These are phyloP conservation scores for Ahaetulla prasina DNA, from an alignment of 2,113 vertebrate genomes.

Conservation along the genomic window DNA sequence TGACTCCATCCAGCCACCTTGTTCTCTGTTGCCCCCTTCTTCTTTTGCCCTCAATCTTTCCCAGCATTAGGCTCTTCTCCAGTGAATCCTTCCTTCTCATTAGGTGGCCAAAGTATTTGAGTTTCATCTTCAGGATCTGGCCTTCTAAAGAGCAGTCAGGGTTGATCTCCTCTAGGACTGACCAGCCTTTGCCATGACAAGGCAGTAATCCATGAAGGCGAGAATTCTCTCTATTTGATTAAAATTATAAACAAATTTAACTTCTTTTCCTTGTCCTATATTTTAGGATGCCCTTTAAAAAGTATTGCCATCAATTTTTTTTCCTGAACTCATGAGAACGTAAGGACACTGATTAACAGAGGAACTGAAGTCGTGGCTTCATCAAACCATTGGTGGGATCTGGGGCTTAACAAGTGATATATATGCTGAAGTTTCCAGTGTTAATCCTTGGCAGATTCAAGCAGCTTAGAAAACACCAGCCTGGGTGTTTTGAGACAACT, in stretches of 20 bases:
- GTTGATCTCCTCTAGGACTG: too few relatives aligned
- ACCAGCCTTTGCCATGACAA: too few relatives aligned
- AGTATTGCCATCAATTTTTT: too few relatives aligned
- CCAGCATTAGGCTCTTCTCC: too few relatives aligned
- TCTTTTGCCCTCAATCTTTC: too few relatives aligned
- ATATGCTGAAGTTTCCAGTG: background rate
- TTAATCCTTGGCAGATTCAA: background rate
- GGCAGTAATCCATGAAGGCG: too few relatives aligned
- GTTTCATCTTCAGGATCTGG: too few relatives aligned
- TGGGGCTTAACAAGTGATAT: background rate
- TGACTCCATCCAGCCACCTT: too few relatives aligned
- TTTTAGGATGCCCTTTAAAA: background rate
- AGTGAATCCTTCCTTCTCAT: too few relatives aligned
- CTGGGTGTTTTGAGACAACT: background rate
- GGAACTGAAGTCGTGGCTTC: background rate
- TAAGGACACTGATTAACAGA: background rate
- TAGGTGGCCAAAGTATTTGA: too few relatives aligned
- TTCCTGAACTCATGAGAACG: background rate
- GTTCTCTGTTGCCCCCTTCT: too few relatives aligned
- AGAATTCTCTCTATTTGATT: background rate
- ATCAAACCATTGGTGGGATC: background rate
- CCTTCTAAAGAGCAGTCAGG: too few relatives aligned
- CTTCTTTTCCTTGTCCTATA: background rate
- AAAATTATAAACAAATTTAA: background rate
- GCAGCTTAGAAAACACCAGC: background rate